Percentiles rank a stretch among this genome's conserved stretches.
Conservation (phyloP, 1,140 invertebrate genomes). For the Nomia melanderi region DNA sequence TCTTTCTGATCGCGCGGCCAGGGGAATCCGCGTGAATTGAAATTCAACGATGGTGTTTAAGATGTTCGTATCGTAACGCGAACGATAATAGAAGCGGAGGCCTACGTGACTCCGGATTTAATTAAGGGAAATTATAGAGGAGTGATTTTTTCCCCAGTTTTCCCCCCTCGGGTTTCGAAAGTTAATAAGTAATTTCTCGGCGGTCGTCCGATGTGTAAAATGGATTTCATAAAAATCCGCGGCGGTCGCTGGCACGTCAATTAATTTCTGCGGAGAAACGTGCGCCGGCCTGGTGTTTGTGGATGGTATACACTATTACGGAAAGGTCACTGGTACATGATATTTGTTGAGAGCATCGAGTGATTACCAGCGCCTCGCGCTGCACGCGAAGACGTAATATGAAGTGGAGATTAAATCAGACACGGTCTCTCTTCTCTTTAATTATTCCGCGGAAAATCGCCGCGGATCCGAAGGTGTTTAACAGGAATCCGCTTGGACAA, state of each 20-base stretch:
- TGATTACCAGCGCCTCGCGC: conserved; percentile 10
- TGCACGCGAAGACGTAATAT: conserved; percentile 12
- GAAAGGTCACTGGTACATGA: conserved; percentile 51
- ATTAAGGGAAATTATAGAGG: too few species aligned
- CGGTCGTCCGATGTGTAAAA: neutral
- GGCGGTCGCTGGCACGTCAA: conserved; percentile 29
- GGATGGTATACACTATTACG: conserved; percentile 23
- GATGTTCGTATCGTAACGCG: too few species aligned
- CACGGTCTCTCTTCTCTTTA: neutral
- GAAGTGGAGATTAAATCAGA: conserved; percentile 27
- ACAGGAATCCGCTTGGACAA: neutral
- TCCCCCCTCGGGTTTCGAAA: too few species aligned
- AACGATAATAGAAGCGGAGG: too few species aligned
- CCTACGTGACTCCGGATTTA: too few species aligned
- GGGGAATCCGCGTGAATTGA: too few species aligned
- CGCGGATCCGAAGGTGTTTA: neutral
- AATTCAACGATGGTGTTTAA: too few species aligned
- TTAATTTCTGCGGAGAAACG: conserved; percentile 38
- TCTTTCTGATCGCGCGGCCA: too few species aligned
- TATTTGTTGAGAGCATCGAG: conserved; percentile 44
- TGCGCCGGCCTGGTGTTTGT: conserved; percentile 6
- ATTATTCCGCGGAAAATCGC: neutral
- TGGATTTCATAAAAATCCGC: conserved; percentile 7
- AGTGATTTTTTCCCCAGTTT: too few species aligned
- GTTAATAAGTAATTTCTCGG: neutral